Conservation (phyloP, 2,113 vertebrate species). For the Seriola rivoliana region DNA sequence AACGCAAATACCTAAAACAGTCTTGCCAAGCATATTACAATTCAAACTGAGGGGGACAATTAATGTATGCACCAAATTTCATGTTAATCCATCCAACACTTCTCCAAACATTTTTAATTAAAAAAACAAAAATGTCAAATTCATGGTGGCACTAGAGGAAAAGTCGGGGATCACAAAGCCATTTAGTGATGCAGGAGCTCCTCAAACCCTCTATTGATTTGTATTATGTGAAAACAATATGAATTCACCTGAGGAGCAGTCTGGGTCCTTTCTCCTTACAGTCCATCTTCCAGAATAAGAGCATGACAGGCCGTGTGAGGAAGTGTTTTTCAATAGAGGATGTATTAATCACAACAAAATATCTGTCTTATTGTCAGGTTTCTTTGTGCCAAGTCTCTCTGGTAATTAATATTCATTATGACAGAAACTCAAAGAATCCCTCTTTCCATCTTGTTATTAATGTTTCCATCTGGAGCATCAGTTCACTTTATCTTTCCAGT, state of each 20-base stretch:
- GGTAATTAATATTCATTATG: conserved; percentile 75
- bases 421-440: conserved; percentile 66
- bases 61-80: no score
- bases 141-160: no score
- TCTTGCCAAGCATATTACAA: no score
- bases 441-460: conserved; percentile 70
- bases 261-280: conserved; percentile 33
- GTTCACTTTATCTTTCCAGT: conserved; percentile 59
- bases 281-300: conserved; percentile 38
- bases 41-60: no score
- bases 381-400: conserved; percentile 55
- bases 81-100: no score
- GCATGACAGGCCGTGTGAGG: conserved; percentile 31
- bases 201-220: conserved; percentile 64
- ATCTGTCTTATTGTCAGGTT: conserved; percentile 67
- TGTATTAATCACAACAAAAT: conserved; percentile 74
- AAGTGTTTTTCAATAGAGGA: conserved; percentile 61
- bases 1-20: no score
- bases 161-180: conserved; percentile 25
- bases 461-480: conserved; percentile 60
- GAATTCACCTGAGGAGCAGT: conserved; percentile 51
- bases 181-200: conserved; percentile 52
- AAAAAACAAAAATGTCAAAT: no score
- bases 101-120: no score
- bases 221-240: conserved; percentile 72